These are phyloP conservation scores for Ia io DNA, from an alignment of 2,113 vertebrate species.

Conservation along the genomic window DNA sequence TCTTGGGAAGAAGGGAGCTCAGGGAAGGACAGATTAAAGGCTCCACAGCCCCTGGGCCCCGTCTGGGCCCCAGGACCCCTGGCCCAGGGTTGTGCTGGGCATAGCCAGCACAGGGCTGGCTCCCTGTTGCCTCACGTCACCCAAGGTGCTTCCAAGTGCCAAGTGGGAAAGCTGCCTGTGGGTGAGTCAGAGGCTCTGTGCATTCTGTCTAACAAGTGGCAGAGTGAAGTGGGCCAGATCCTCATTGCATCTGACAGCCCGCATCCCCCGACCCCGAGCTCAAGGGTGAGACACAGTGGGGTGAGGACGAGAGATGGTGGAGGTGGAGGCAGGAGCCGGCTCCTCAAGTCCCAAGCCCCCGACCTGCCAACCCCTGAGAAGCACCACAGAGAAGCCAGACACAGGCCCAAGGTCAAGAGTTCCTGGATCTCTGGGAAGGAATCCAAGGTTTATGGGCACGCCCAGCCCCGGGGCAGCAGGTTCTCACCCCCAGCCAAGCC, in stretches of 20 bases:
- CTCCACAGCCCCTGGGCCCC: background rate
- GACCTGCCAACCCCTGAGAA: background rate
- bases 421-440: background rate
- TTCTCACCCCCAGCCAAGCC: accelerated
- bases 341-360: background rate
- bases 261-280: background rate
- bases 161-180: background rate
- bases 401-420: background rate
- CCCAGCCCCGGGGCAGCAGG: background rate
- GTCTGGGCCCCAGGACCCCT: background rate
- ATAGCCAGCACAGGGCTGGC: background rate
- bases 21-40: background rate
- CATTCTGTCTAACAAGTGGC: background rate
- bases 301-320: background rate
- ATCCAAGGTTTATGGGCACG: too few species aligned
- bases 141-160: background rate
- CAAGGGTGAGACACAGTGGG: accelerated
- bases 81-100: background rate
- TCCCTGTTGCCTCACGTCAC: background rate
- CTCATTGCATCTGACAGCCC: background rate
- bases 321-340: background rate
- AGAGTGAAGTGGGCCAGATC: background rate
- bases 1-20: background rate
- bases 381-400: background rate
- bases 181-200: conserved; percentile 13